Evolutionary conservation across 2,113 vertebrate species (phyloP), one percentile per base, ranked within the genome.

Genomic region (Gymnocephalus cernua): DNA sequence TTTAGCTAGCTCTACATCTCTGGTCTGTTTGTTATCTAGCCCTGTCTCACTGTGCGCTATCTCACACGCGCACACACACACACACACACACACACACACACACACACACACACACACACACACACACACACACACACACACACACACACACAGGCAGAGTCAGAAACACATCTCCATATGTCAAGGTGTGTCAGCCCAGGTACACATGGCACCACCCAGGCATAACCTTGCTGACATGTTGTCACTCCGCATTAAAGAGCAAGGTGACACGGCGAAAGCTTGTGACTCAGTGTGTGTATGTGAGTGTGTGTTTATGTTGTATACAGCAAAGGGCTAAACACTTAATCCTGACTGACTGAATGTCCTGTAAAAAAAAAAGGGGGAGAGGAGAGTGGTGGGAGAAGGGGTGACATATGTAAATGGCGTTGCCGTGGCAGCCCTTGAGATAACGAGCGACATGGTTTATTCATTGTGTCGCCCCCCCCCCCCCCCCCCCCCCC

Each of bases 331-430:
- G 19, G 65, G 74, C 74, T 84, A 74, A 87, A 86, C 56, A 6
- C 61, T 80, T 91, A 88, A 93, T 91, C 85, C 89, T 90, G 85
- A 91, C 69, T 85, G 85, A 91, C 69, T 85, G 89, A 89, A 85
- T 90, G 82, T 84, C 75, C 89, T 62, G 88, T 82, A 44, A 82
- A 84, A 81, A 75, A 54, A 62, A 62, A 38, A 29, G 27, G 27
- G n/a, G 12, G n/a, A 54, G 67, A 29, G 62, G 57, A 45, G 71
- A 54, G 73, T 32, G 45, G 64, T 23, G 75, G 50, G 51, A 68
- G 80, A 78, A 50, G 47, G 71, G 85, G 65, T 88, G 87, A 89
- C 87, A 86, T 81, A 92, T 94, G 92, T 90, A 89, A 91, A 93
- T 88, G 69, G 13, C 14, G 74, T 77, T 74, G 84, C 88, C 27